These are phyloP conservation scores for Gephyroberyx darwinii DNA, from an alignment of 2,797 vertebrate genomes.

Conservation along the genomic window DNA sequence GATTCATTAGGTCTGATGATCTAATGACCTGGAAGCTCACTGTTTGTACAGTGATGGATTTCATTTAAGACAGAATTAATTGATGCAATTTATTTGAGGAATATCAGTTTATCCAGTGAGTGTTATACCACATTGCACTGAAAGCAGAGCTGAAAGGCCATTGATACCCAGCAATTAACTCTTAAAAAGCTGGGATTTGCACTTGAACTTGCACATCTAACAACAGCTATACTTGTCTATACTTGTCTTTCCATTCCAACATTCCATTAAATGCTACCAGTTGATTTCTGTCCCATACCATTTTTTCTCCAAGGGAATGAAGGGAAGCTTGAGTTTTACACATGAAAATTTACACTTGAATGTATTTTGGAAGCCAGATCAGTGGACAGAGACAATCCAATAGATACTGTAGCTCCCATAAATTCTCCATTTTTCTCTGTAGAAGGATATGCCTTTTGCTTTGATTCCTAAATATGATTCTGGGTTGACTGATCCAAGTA, in stretches of 20 bases:
- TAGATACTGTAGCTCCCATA: slow-evolving; percentile 31
- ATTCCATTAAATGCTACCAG: slow-evolving; percentile 29
- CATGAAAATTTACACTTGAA: slow-evolving; percentile 40
- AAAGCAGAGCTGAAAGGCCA: slow-evolving; percentile 32
- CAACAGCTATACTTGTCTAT: not conserved
- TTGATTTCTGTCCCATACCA: slow-evolving; percentile 44
- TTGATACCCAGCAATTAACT: slow-evolving; percentile 39
- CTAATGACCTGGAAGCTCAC: no score
- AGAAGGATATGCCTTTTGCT: slow-evolving; percentile 22
- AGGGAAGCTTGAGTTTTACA: slow-evolving; percentile 41
- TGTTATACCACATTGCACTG: slow-evolving; percentile 1
- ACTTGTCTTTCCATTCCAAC: not conserved
- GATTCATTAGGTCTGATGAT: slow-evolving; percentile 27
- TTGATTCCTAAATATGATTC: slow-evolving; percentile 23
- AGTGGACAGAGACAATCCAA: slow-evolving; percentile 55
- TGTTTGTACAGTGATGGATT: slow-evolving; percentile 56
- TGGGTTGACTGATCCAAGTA: slow-evolving; percentile 34
- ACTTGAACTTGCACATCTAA: slow-evolving; percentile 30
- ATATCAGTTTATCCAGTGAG: slow-evolving; percentile 26
- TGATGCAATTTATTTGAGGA: slow-evolving; percentile 34
- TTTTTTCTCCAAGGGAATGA: slow-evolving; percentile 5
- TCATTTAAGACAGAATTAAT: slow-evolving; percentile 30
- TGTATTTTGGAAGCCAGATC: slow-evolving; percentile 61
- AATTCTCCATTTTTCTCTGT: slow-evolving; percentile 25
- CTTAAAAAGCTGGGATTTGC: slow-evolving; percentile 47